phyloP scores from a whole-genome alignment of 2,888 invertebrate genomes.

The Oxycera nigricornis region DNA sequence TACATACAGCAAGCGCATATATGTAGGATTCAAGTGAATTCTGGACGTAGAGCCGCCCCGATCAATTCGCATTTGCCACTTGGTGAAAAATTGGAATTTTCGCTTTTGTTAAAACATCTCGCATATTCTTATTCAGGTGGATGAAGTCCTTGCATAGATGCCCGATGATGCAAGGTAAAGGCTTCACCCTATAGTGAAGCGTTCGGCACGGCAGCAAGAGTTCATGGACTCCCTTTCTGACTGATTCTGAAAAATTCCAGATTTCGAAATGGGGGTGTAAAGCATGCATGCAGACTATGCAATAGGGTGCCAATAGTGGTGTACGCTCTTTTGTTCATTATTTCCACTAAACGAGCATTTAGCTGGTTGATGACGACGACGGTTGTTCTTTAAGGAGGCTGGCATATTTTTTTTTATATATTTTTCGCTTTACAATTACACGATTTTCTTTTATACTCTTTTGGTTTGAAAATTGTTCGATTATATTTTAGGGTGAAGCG shows the following conservation, averaged over 20 bases:
- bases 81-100: conserved; percentile 17
- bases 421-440: neutral
- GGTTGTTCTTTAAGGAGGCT: neutral
- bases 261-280: conserved; percentile 23
- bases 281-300: conserved; percentile 22
- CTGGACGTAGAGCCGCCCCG: neutral
- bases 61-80: neutral
- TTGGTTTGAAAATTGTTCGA: too few species aligned
- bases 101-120: neutral
- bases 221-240: neutral
- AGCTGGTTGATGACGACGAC: conserved; percentile 9
- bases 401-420: neutral
- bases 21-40: neutral
- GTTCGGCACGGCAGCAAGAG: too few species aligned
- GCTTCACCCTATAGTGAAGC: neutral
- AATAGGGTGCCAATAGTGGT: conserved; percentile 20
- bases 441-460: neutral
- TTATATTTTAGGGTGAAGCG: too few species aligned
- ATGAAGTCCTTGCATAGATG: neutral
- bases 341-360: conserved; percentile 42
- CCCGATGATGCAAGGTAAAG: neutral
- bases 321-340: conserved; percentile 29
- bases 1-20: neutral
- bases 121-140: neutral
- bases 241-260: neutral